Conservation (phyloP, 2,113 vertebrate genomes). For the Eublepharis macularius region DNA sequence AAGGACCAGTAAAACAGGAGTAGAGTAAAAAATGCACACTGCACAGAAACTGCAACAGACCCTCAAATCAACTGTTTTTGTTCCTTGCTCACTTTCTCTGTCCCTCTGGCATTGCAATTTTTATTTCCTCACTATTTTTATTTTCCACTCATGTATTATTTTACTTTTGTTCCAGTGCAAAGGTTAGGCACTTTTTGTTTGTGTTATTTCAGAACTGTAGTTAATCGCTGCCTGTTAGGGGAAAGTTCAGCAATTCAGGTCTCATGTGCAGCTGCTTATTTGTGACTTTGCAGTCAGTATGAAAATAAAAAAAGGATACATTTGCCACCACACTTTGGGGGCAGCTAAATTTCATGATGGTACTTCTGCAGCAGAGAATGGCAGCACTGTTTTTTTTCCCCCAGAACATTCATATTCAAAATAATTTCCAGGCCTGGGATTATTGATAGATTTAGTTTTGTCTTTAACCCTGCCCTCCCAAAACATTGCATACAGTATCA, state of each 20-base stretch:
- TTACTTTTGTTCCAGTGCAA: slow-evolving; percentile 33
- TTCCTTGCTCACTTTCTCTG: neutral
- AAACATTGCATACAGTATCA: neutral
- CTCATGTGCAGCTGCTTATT: slow-evolving; percentile 41
- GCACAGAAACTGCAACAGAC: slow-evolving; percentile 7
- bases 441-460: neutral
- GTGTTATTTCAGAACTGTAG: slow-evolving; percentile 28
- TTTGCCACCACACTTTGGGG: neutral
- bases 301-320: slow-evolving; percentile 31
- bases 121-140: slow-evolving; percentile 30
- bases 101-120: slow-evolving; percentile 17
- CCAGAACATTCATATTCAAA: slow-evolving; percentile 3
- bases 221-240: slow-evolving; percentile 33
- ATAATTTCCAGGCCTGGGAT: neutral
- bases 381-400: neutral
- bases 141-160: neutral
- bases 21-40: slow-evolving; percentile 37
- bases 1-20: slow-evolving; percentile 10
- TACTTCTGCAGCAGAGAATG: slow-evolving; percentile 29
- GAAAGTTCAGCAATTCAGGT: slow-evolving; percentile 55
- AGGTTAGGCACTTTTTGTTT: neutral
- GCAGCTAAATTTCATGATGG: slow-evolving; percentile 20
- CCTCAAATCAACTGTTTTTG: slow-evolving; percentile 7
- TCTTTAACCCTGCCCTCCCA: no score
- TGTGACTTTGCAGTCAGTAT: slow-evolving; percentile 34